Conservation (phyloP, 2,888 invertebrate species). For the Sceliomorpha sp. region DNA sequence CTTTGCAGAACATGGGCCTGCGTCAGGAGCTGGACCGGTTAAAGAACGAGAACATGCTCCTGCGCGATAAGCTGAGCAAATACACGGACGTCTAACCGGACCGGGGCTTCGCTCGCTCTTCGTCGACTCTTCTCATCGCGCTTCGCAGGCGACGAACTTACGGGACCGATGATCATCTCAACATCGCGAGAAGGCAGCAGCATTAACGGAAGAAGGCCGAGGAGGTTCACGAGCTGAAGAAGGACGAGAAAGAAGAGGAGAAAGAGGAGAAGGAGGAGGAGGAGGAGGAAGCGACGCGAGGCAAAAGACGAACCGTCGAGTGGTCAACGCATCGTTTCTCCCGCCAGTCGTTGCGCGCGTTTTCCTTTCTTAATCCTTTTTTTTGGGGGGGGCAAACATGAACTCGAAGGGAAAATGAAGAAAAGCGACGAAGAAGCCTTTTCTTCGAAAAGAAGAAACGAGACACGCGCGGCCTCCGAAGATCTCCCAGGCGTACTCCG, state of each 20-base stretch:
- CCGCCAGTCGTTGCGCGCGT: background rate
- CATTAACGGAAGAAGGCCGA: slow-evolving; percentile 24
- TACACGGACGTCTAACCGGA: slow-evolving; percentile 89
- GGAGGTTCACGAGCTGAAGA: slow-evolving; percentile 14
- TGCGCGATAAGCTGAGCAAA: slow-evolving; percentile 94
- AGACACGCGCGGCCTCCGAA: slow-evolving; percentile 39
- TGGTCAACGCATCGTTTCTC: too few species aligned
- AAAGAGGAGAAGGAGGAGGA: slow-evolving; percentile 18
- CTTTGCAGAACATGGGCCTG: slow-evolving; percentile 90
- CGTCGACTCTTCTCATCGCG: slow-evolving; percentile 39
- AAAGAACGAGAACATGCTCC: slow-evolving; percentile 94
- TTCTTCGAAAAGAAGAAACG: slow-evolving; percentile 3
- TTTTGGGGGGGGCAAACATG: too few species aligned
- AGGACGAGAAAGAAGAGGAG: too few species aligned
- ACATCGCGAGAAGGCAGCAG: slow-evolving; percentile 15
- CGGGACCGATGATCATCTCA: slow-evolving; percentile 8
- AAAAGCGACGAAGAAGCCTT: slow-evolving; percentile 12
- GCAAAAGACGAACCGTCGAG: too few species aligned
- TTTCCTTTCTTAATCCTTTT: too few species aligned
- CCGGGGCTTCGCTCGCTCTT: slow-evolving; percentile 40
- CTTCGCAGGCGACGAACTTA: slow-evolving; percentile 10
- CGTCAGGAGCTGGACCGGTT: slow-evolving; percentile 94
- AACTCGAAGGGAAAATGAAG: background rate
- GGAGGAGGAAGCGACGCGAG: too few species aligned
- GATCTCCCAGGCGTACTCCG: slow-evolving; percentile 37